Evolutionary conservation across 2,113 vertebrate species (phyloP).

Genomic region (Scatophagus argus): DNA sequence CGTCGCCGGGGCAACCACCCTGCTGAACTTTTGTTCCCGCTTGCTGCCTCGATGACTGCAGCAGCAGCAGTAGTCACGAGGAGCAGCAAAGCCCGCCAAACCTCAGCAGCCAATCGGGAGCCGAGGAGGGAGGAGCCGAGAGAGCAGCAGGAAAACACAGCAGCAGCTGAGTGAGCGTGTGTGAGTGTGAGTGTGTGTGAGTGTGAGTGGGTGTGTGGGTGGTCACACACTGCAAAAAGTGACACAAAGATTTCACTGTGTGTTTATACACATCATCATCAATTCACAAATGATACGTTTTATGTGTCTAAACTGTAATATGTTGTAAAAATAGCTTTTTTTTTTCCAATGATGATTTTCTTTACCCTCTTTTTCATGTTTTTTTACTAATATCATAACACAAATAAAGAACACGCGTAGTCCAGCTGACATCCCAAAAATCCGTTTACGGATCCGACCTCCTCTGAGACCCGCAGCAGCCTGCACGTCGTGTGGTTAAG

Average conservation of each 20-base stretch:
- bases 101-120: slow-evolving; percentile 67
- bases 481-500: not conserved
- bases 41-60: slow-evolving; percentile 24
- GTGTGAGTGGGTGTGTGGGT: slow-evolving; percentile 24
- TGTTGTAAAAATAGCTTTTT: no score
- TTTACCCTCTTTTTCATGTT: no score
- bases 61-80: slow-evolving; percentile 36
- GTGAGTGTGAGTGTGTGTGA: slow-evolving; percentile 4
- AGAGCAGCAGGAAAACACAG: slow-evolving; percentile 21
- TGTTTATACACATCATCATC: not conserved
- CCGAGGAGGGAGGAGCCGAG: not conserved
- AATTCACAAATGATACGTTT: not conserved
- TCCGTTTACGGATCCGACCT: not conserved
- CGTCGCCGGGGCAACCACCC: slow-evolving; percentile 54
- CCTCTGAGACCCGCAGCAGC: not conserved
- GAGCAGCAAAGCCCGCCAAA: slow-evolving; percentile 76
- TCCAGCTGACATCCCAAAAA: not conserved
- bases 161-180: slow-evolving; percentile 47
- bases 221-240: slow-evolving; percentile 59
- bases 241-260: not conserved
- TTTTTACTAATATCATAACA: not conserved
- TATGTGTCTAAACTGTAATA: not conserved
- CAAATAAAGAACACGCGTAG: not conserved
- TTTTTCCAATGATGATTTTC: no score
- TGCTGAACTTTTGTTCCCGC: slow-evolving; percentile 74